A percentile compares a stretch with the other conserved stretches of the same genome.
Conservation (phyloP, 2,113 vertebrate species). For the Casuarius casuarius region DNA sequence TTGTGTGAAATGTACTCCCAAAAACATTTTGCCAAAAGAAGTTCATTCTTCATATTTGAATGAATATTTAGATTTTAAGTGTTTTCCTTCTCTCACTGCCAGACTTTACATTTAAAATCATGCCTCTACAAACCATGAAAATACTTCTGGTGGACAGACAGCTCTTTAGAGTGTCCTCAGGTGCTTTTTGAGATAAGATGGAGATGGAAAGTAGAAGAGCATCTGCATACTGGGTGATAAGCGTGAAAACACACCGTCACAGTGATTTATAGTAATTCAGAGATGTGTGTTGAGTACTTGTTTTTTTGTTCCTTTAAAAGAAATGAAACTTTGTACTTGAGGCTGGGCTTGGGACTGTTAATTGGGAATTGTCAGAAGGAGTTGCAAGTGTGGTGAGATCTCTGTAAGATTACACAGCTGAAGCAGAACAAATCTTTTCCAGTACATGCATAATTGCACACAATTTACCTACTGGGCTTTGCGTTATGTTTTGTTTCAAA, state of each 20-base stretch:
- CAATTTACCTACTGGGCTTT: conserved; percentile 1
- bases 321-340: not conserved
- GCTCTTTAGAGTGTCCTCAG: not conserved
- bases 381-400: not conserved
- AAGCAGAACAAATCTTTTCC: not conserved
- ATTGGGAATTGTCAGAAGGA: conserved; percentile 33
- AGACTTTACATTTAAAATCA: not conserved
- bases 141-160: not conserved
- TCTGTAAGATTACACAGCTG: not conserved
- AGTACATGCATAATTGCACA: not conserved
- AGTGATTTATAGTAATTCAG: conserved; percentile 32
- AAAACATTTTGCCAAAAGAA: not conserved
- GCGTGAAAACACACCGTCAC: not conserved
- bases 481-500: conserved; percentile 2
- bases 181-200: conserved; percentile 48
- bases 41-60: not conserved
- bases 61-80: not conserved
- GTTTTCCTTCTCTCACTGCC: not conserved
- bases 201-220: not conserved
- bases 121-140: not conserved
- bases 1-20: not conserved
- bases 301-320: conserved; percentile 20
- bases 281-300: not conserved
- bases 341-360: not conserved
- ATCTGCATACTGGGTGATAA: not conserved